Evolutionary conservation across 2,888 invertebrate species (phyloP).

Genomic region (Lottia scabra): DNA sequence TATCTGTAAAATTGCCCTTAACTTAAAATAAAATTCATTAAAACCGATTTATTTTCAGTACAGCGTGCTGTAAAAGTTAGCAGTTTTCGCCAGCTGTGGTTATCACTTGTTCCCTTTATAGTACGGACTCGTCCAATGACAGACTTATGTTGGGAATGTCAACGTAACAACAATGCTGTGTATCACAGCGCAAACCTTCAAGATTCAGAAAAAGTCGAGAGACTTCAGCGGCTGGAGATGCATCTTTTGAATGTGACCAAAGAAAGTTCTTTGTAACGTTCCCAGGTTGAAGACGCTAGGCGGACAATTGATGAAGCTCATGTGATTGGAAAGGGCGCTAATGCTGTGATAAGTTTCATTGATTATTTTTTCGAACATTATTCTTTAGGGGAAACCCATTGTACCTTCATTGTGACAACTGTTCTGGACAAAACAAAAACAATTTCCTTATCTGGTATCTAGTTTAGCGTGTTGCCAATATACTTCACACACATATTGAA

Average conservation of each 20-base stretch:
- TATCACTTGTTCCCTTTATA: constrained; percentile 17
- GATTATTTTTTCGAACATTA: constrained; percentile 24
- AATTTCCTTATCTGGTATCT: constrained; percentile 21
- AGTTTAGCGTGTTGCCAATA: constrained; percentile 15
- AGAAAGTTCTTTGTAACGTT: no score
- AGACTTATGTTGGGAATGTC: constrained; percentile 32
- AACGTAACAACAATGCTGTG: constrained; percentile 19
- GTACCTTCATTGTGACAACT: no score
- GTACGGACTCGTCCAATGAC: constrained; percentile 21
- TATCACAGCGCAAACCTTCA: constrained; percentile 14
- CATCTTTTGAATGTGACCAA: no score
- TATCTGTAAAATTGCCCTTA: no score
- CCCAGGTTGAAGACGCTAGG: constrained; percentile 19
- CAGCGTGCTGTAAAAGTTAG: background rate
- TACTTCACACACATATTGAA: constrained; percentile 10
- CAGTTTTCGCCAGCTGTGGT: constrained; percentile 9
- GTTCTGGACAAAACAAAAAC: constrained; percentile 31
- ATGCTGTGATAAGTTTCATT: constrained; percentile 20
- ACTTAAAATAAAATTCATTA: no score
- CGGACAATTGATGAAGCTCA: constrained; percentile 39
- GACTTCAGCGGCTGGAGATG: background rate
- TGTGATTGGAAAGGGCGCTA: constrained; percentile 22
- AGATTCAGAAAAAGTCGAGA: background rate
- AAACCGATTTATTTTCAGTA: no score
- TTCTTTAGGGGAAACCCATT: constrained; percentile 23